phyloP scores from a whole-genome alignment of 2,888 invertebrate genomes.

The Idaea straminata region DNA sequence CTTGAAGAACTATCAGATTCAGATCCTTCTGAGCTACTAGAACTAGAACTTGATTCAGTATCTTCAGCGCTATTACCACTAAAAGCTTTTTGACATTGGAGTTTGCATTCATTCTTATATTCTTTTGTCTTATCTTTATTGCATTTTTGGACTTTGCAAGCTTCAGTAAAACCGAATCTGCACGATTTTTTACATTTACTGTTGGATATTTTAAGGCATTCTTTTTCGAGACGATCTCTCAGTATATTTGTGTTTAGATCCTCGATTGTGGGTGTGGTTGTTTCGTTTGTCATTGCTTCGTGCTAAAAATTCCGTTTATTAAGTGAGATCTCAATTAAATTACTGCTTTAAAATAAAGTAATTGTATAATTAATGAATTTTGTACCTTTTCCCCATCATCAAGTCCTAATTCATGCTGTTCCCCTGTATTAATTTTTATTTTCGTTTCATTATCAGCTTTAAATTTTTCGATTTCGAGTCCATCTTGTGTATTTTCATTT shows the following conservation, averaged over 20 bases:
- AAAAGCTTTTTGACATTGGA: constrained; percentile 33
- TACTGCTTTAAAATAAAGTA: too few relatives aligned
- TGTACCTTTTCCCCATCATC: too few relatives aligned
- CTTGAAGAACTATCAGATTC: not conserved
- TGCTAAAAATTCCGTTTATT: not conserved
- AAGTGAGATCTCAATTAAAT: not conserved
- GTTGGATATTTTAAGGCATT: constrained; percentile 38
- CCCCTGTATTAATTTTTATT: too few relatives aligned
- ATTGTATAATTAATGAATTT: too few relatives aligned
- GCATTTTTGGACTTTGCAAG: constrained; percentile 35
- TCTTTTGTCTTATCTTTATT: constrained; percentile 17
- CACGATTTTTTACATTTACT: constrained; percentile 45
- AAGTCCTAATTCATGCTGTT: too few relatives aligned
- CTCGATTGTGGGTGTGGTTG: not conserved
- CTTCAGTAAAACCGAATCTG: constrained; percentile 16
- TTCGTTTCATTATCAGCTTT: too few relatives aligned
- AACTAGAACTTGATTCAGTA: constrained; percentile 14
- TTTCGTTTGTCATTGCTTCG: not conserved
- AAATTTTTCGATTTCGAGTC: too few relatives aligned
- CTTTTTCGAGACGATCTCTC: constrained; percentile 43
- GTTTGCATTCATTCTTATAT: constrained; percentile 35
- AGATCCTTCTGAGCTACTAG: constrained; percentile 8
- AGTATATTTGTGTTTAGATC: constrained; percentile 33
- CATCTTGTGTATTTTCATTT: too few relatives aligned
- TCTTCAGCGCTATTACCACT: constrained; percentile 7